These are phyloP conservation scores for Melanerpes aurifrons DNA, from an alignment of 2,113 vertebrate genomes.

Conservation along the genomic window DNA sequence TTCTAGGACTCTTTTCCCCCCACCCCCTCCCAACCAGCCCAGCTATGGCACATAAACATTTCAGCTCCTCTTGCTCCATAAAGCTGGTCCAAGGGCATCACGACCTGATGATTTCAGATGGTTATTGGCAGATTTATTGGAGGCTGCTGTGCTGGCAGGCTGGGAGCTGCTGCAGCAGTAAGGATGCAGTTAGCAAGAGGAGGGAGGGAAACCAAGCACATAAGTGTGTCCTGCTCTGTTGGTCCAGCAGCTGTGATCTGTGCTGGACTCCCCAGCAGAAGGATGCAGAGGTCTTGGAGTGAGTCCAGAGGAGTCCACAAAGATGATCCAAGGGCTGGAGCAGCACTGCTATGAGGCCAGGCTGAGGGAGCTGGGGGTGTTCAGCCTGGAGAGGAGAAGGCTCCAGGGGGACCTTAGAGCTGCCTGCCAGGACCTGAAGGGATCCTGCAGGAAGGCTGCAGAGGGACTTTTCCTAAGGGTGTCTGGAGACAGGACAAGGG, in stretches of 20 bases:
- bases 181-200: not conserved
- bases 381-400: too few species aligned
- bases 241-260: not conserved
- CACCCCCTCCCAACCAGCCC: not conserved
- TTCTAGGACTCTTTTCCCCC: not conserved
- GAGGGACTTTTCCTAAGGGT: too few species aligned
- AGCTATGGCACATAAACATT: not conserved
- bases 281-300: too few species aligned
- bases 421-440: too few species aligned
- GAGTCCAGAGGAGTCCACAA: too few species aligned
- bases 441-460: too few species aligned
- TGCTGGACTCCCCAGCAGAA: rapidly evolving
- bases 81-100: constrained; percentile 23
- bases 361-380: too few species aligned
- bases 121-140: not conserved
- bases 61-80: not conserved
- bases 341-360: too few species aligned
- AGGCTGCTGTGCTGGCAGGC: not conserved
- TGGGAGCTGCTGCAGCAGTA: not conserved
- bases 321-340: too few species aligned
- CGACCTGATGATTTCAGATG: not conserved
- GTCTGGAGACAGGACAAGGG: too few species aligned
- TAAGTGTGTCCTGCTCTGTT: not conserved
- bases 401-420: too few species aligned
- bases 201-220: not conserved